Evolutionary conservation across 35 echinoderm and acorn worm species (phyloP).

Genomic region (Holothuria glaberrima): DNA sequence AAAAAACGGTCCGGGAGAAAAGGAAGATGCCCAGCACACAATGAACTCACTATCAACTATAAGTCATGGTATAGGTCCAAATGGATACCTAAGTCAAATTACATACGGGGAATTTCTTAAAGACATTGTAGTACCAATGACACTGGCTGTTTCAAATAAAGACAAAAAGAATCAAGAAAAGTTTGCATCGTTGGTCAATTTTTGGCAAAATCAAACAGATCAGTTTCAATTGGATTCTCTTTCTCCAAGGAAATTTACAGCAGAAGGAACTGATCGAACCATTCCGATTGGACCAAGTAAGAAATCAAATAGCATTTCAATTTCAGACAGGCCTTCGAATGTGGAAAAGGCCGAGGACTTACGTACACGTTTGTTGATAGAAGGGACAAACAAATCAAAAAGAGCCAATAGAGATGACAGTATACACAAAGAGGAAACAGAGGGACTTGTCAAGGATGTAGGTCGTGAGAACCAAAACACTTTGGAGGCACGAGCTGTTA

Average conservation of each 20-base stretch:
- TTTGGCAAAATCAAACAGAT: background rate
- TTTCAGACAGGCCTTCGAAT: background rate
- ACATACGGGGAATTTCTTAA: background rate
- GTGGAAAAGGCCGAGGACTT: too few species aligned
- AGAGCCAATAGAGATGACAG: background rate
- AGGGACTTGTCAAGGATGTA: too few species aligned
- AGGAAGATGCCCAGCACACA: too few species aligned
- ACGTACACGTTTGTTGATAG: too few species aligned
- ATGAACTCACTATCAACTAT: too few species aligned
- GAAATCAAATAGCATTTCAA: background rate
- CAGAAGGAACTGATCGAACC: background rate
- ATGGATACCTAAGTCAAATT: background rate
- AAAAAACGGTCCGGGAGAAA: too few species aligned
- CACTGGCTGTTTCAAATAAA: background rate
- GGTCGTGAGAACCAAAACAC: background rate
- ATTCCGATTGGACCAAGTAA: background rate
- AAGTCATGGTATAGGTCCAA: too few species aligned
- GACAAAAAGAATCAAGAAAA: background rate
- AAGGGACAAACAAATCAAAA: background rate
- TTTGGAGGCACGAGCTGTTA: background rate
- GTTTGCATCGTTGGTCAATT: background rate
- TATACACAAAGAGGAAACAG: too few species aligned
- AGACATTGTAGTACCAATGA: constrained; percentile 26
- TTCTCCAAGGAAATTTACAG: background rate
- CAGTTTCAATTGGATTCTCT: background rate